A percentile compares a stretch with the other conserved stretches of the same genome.
phyloP scores from a whole-genome alignment of 2,888 invertebrate genomes.

The Sturmia bella region DNA sequence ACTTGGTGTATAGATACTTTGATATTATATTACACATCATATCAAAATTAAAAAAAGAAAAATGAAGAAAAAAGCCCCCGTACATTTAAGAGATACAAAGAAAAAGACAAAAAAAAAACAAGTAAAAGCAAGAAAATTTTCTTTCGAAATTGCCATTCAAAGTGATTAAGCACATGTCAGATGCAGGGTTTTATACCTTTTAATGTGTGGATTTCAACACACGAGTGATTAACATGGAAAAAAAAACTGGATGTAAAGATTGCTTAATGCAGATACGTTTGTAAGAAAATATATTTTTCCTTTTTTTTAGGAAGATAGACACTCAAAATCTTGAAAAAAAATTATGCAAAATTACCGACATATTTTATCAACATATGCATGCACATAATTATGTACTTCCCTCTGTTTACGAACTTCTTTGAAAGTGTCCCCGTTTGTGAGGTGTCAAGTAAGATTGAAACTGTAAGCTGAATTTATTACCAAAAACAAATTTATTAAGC shows the following conservation, averaged over 20 bases:
- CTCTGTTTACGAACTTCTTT: neutral
- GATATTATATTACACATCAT: slow-evolving; percentile 66
- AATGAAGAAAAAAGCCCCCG: neutral
- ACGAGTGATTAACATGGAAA: slow-evolving; percentile 62
- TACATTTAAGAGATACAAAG: slow-evolving; percentile 19
- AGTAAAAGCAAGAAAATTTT: slow-evolving; percentile 56
- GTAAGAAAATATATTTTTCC: neutral
- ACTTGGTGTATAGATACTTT: slow-evolving; percentile 65
- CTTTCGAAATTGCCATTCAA: slow-evolving; percentile 67
- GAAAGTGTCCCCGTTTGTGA: slow-evolving; percentile 20
- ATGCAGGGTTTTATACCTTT: slow-evolving; percentile 65
- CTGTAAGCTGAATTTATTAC: slow-evolving; percentile 1
- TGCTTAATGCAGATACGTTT: slow-evolving; percentile 59
- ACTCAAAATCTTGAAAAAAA: neutral
- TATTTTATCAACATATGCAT: neutral
- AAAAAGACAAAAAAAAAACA: slow-evolving; percentile 37
- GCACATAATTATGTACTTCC: neutral
- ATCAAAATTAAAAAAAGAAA: slow-evolving; percentile 42
- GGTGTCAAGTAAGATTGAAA: neutral
- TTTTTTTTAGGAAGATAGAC: too few relatives aligned
- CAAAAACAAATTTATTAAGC: neutral
- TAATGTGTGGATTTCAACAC: slow-evolving; percentile 68
- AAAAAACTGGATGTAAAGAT: slow-evolving; percentile 48
- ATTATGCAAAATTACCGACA: neutral
- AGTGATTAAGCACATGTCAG: slow-evolving; percentile 70